Evolutionary conservation across 2,888 invertebrate species (phyloP).

Genomic region (Drepana falcataria): DNA sequence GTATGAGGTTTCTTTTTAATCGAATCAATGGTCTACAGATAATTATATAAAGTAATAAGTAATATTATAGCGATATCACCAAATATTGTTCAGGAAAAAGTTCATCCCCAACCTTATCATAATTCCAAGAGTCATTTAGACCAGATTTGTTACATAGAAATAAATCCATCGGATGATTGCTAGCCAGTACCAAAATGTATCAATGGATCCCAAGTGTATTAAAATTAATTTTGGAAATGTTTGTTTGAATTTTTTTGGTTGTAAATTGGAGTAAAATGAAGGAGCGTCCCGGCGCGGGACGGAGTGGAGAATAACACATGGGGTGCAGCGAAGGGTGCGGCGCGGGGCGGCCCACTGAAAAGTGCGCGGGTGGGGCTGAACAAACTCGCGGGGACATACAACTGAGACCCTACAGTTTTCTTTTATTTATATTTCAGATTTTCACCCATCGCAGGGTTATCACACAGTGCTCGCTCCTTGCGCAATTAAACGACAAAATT

Average conservation of each 20-base stretch:
- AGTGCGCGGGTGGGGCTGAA: slow-evolving; percentile 79
- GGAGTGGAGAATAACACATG: slow-evolving; percentile 65
- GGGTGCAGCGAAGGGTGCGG: slow-evolving; percentile 72
- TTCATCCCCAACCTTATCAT: too few relatives aligned
- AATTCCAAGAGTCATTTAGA: background rate
- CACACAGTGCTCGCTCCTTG: background rate
- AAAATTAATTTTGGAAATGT: slow-evolving; percentile 64
- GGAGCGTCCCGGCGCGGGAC: slow-evolving; percentile 75
- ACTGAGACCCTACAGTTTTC: slow-evolving; percentile 33
- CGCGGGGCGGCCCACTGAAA: slow-evolving; percentile 73
- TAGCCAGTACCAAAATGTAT: slow-evolving; percentile 6
- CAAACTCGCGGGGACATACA: slow-evolving; percentile 77
- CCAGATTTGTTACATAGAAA: background rate
- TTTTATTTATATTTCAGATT: slow-evolving; percentile 23
- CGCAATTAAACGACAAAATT: slow-evolving; percentile 9
- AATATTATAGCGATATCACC: too few relatives aligned
- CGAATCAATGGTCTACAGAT: too few relatives aligned
- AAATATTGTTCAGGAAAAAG: too few relatives aligned
- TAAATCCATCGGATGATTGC: background rate
- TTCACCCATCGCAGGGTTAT: background rate
- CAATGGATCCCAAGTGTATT: slow-evolving; percentile 29
- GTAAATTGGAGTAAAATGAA: slow-evolving; percentile 78
- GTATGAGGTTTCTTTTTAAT: too few relatives aligned
- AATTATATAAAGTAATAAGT: too few relatives aligned
- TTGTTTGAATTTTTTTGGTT: slow-evolving; percentile 75